Percentiles rank a stretch among this genome's conserved stretches.
phyloP scores from a whole-genome alignment of 2,888 invertebrate species.

The Acrocera orbiculus region DNA sequence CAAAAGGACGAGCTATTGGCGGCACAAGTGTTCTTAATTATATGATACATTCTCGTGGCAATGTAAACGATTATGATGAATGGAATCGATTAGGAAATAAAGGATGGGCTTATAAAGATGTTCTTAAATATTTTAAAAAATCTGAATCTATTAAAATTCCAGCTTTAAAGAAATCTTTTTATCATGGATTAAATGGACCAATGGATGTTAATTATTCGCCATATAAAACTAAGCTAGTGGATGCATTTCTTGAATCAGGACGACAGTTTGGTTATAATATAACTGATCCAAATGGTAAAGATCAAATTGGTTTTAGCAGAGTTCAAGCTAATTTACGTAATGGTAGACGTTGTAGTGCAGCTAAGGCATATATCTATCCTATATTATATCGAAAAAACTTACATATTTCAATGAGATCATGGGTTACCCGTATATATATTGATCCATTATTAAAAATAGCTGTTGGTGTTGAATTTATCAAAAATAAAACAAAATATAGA shows the following conservation, averaged over 20 bases:
- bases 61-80: slow-evolving; percentile 35
- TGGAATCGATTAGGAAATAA: slow-evolving; percentile 38
- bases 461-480: slow-evolving; percentile 32
- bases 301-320: slow-evolving; percentile 28
- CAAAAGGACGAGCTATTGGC: slow-evolving; percentile 46
- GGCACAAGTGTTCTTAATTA: slow-evolving; percentile 43
- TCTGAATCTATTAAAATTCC: slow-evolving; percentile 30
- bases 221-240: slow-evolving; percentile 18
- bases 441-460: slow-evolving; percentile 36
- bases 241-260: slow-evolving; percentile 42
- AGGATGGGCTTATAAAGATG: slow-evolving; percentile 38
- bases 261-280: slow-evolving; percentile 31
- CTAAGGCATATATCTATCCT: slow-evolving; percentile 47
- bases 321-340: slow-evolving; percentile 36
- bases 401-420: slow-evolving; percentile 38
- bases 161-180: no score
- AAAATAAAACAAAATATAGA: slow-evolving; percentile 22
- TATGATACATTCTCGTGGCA: slow-evolving; percentile 43
- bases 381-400: slow-evolving; percentile 37
- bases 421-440: slow-evolving; percentile 37
- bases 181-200: slow-evolving; percentile 22
- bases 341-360: slow-evolving; percentile 55
- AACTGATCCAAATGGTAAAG: slow-evolving; percentile 19
- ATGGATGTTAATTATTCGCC: slow-evolving; percentile 19
- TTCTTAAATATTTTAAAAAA: slow-evolving; percentile 33